Percentiles rank a stretch among this genome's conserved stretches.
These are phyloP conservation scores for Platyrinchus mystaceus DNA, from an alignment of 2,797 vertebrate genomes.

Conservation along the genomic window DNA sequence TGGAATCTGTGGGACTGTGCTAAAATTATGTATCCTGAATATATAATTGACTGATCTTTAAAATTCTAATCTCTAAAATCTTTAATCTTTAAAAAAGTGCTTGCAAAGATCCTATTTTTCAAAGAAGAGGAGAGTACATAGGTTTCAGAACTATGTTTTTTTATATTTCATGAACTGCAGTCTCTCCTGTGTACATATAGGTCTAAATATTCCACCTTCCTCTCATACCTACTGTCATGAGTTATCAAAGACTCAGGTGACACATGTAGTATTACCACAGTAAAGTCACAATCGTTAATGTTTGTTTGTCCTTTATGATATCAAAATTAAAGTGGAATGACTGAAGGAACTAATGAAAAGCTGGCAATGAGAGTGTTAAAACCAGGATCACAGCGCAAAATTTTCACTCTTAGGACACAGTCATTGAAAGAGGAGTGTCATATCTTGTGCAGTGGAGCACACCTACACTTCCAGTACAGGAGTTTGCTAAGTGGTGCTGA, in stretches of 20 bases:
- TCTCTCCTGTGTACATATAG: neutral
- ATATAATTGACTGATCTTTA: neutral
- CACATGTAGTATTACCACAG: neutral
- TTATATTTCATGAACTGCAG: neutral
- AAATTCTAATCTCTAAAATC: neutral
- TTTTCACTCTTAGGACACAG: neutral
- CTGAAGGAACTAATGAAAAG: neutral
- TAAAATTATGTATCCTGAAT: neutral
- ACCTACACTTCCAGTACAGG: neutral
- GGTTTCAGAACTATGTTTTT: neutral
- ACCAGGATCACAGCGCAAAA: neutral
- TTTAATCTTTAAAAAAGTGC: neutral
- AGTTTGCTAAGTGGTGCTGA: neutral
- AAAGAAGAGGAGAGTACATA: neutral
- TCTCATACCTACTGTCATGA: neutral
- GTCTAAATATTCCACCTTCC: neutral
- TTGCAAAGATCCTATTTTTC: neutral
- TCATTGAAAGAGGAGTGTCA: neutral
- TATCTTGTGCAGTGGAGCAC: neutral
- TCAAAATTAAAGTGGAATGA: neutral
- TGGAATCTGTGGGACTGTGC: neutral
- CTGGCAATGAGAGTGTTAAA: neutral
- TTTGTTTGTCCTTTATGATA: neutral
- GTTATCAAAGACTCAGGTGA: neutral
- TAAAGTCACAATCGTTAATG: neutral